Percentiles rank a stretch among this genome's conserved stretches.
phyloP scores from a whole-genome alignment of 2,797 vertebrate genomes.

The Austrolebias charrua region DNA sequence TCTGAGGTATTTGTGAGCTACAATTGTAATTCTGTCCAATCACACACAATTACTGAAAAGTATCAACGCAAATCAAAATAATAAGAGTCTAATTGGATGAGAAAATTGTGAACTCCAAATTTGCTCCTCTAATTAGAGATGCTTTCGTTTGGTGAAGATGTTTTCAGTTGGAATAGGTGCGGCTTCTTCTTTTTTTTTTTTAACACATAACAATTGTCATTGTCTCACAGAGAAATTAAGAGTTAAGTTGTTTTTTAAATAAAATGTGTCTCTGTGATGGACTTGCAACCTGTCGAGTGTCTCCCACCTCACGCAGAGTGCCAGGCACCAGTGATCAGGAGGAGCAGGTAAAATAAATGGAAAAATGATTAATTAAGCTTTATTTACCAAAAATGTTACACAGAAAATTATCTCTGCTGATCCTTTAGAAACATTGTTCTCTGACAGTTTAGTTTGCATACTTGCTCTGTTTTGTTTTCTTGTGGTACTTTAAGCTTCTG shows the following conservation, averaged over 20 bases:
- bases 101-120: constrained; percentile 34
- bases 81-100: constrained; percentile 36
- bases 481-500: too few relatives aligned
- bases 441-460: too few relatives aligned
- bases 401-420: too few relatives aligned
- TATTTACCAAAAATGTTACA: too few relatives aligned
- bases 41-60: constrained; percentile 44
- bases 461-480: too few relatives aligned
- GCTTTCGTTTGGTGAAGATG: constrained; percentile 7
- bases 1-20: constrained; percentile 1
- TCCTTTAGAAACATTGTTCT: too few relatives aligned
- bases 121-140: constrained; percentile 32
- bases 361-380: too few relatives aligned
- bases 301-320: too few relatives aligned
- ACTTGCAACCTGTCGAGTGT: too few relatives aligned
- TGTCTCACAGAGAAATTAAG: constrained; percentile 12
- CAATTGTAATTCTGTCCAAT: constrained; percentile 41
- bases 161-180: constrained; percentile 13
- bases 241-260: constrained; percentile 8
- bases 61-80: constrained; percentile 52
- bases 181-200: neutral
- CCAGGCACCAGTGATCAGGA: neutral
- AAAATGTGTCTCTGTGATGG: too few relatives aligned
- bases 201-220: constrained; percentile 16
- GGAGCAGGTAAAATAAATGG: too few relatives aligned